Evolutionary conservation across 2,888 invertebrate genomes (phyloP).

Genomic region (Cephalotes varians): DNA sequence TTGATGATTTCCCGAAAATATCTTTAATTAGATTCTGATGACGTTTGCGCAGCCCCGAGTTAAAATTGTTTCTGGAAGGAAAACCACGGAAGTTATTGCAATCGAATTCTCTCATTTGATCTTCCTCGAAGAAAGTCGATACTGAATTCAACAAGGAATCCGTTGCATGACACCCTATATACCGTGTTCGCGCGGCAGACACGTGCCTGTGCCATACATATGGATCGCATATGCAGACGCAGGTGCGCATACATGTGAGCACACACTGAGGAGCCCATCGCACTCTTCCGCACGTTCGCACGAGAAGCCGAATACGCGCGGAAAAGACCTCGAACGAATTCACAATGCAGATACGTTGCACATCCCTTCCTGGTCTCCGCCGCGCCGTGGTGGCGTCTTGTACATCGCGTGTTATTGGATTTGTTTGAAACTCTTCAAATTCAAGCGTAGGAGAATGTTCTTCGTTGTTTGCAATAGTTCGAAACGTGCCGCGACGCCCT

Average conservation of each 20-base stretch:
- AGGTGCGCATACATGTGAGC: constrained; percentile 49
- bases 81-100: background rate
- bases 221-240: constrained; percentile 40
- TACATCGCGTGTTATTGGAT: constrained; percentile 81
- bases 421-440: constrained; percentile 84
- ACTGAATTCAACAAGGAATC: constrained; percentile 27
- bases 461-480: constrained; percentile 9
- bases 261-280: constrained; percentile 8
- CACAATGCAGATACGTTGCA: constrained; percentile 68
- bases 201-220: constrained; percentile 34
- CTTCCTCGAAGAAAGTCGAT: background rate
- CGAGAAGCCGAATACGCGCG: constrained; percentile 44
- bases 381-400: constrained; percentile 53
- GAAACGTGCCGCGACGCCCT: constrained; percentile 57
- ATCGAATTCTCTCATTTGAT: constrained; percentile 27
- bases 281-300: constrained; percentile 55
- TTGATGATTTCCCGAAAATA: background rate
- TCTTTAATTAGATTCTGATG: background rate
- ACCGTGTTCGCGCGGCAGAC: constrained; percentile 16
- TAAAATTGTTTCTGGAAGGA: background rate
- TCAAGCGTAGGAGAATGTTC: constrained; percentile 67
- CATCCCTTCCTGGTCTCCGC: constrained; percentile 28
- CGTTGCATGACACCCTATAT: constrained; percentile 2
- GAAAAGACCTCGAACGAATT: constrained; percentile 62
- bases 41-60: background rate